Base-by-base conservation (phyloP, 2,888 invertebrate species). In the Zygothrica quintamaculata region DNA sequence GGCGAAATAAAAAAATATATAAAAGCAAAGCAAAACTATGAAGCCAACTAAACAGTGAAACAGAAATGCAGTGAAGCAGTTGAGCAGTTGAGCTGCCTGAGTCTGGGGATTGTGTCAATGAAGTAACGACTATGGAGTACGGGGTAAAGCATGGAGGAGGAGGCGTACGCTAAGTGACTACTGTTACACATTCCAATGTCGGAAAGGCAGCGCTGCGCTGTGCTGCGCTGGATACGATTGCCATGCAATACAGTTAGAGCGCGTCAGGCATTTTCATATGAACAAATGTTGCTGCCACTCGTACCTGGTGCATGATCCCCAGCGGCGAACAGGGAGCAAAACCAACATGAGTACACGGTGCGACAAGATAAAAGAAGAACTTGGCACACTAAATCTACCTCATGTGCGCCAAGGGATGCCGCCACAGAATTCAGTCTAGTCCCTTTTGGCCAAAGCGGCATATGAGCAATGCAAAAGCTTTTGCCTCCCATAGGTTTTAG, bases 61-160 rank as follows among this genome's bases (percentile, higher is more conserved):
- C 34, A 43, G 58, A 5, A 9, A 29, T 2, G 47, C 64, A 52
- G 52, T 42, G 25, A 33, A 58, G 29, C 34, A 43, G 58, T 12
- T n/a, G n/a, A n/a, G n/a, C n/a, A n/a, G n/a, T n/a, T 56, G 42
- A 65, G 55, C 39, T 50, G 64, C 33, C 61, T 25, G 62, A 57
- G 68, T 67, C 82, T 65, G 65, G 84, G 84, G 80, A 81, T 81
- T 81, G 84, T 74, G 77, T 82, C 80, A 81, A 85, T 85, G 80
- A 85, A 82, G 82, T 82, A 77, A 79, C 73, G 76, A 81, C 74
- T 74, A 51, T 48, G 40, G 46, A 57, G 56, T 62, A 33, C 36
- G 37, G 36, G 59, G 26, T 57, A 39, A 37, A 40, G 25, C 18
- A 39, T 33, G 46, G 18, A 22, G 5, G 44, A 26, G 53, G 34